phyloP scores from a whole-genome alignment of 2,797 vertebrate genomes.

The Eleutherodactylus coqui region DNA sequence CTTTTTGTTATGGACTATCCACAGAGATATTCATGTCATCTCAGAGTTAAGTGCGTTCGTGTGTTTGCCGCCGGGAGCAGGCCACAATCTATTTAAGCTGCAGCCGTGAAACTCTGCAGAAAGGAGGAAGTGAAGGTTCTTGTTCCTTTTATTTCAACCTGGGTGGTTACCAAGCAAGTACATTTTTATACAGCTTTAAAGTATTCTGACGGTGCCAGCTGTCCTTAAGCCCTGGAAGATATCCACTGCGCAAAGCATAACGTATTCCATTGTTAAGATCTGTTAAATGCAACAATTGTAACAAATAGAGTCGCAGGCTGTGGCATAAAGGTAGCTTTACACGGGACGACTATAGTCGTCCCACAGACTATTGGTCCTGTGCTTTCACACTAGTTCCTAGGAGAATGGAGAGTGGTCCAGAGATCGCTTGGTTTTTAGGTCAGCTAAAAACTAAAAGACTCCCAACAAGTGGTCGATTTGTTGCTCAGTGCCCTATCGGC shows the following conservation, averaged over 20 bases:
- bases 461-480: no score
- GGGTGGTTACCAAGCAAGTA: conserved; percentile 1
- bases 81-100: background rate
- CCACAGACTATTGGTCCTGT: no score
- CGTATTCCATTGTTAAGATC: background rate
- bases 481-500: no score
- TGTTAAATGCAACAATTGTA: background rate
- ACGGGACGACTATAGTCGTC: no score
- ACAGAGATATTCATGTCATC: background rate
- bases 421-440: no score
- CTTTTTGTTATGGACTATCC: background rate
- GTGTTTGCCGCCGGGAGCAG: background rate
- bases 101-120: background rate
- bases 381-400: no score
- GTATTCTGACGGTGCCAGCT: background rate
- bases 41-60: background rate
- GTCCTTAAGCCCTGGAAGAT: background rate
- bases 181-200: background rate
- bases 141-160: conserved; percentile 31
- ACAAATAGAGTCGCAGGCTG: background rate
- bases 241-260: background rate
- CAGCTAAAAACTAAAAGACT: no score
- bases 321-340: no score
- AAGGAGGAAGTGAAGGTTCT: conserved; percentile 35
- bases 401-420: no score